These are phyloP conservation scores for Hippoglossus hippoglossus DNA, from an alignment of 2,797 vertebrate genomes.

Conservation along the genomic window DNA sequence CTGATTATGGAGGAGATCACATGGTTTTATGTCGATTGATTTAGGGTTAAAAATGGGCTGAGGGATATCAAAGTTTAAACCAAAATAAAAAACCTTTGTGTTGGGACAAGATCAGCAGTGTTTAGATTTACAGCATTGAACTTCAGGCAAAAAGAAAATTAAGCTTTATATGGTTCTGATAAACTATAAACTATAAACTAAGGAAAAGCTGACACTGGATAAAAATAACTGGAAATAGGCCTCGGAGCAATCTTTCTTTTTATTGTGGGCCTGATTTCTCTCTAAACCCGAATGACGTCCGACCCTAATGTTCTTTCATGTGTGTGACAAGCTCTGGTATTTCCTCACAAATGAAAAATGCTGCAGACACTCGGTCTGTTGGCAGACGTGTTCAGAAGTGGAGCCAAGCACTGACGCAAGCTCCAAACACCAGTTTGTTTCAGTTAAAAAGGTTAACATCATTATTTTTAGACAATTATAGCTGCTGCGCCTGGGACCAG, in stretches of 20 bases:
- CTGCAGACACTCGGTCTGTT: no score
- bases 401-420: no score
- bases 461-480: no score
- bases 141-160: neutral
- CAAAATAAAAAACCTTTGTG: neutral
- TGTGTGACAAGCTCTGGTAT: constrained; percentile 16
- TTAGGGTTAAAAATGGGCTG: neutral
- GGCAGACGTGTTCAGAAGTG: no score
- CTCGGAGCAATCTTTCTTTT: no score
- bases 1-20: neutral
- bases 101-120: constrained; percentile 4
- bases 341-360: neutral
- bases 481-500: no score
- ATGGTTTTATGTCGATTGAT: constrained; percentile 6
- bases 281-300: neutral
- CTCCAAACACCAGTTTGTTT: no score
- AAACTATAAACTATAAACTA: neutral
- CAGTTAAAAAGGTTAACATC: no score
- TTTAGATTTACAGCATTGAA: constrained; percentile 40
- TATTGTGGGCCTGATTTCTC: no score
- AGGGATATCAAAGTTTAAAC: neutral
- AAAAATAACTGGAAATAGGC: neutral
- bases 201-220: neutral
- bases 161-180: no score
- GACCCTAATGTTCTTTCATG: constrained; percentile 8